phyloP scores from a whole-genome alignment of 1,140 invertebrate genomes.

The Prorops nasuta region DNA sequence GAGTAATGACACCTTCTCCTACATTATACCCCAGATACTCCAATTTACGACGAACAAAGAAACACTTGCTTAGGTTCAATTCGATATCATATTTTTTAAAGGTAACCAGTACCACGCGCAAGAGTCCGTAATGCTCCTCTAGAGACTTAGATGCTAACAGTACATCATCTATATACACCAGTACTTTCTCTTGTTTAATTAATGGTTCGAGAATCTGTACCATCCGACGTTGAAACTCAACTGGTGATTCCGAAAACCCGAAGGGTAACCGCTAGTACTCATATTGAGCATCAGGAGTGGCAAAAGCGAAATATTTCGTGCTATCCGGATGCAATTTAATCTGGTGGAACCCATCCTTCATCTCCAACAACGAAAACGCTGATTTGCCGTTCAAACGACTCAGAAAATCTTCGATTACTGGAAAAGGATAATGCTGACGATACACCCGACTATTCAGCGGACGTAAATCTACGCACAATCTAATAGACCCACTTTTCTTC shows the following conservation, averaged over 20 bases:
- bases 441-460: neutral
- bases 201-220: neutral
- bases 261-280: neutral
- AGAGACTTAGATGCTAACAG: neutral
- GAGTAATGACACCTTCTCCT: neutral
- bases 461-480: neutral
- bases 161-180: neutral
- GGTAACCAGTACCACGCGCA: neutral
- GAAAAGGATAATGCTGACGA: neutral
- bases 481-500: neutral
- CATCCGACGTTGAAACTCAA: neutral
- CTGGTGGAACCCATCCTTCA: neutral
- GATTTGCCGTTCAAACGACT: no score
- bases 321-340: neutral
- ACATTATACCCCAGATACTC: neutral
- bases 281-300: neutral
- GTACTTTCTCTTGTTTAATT: neutral
- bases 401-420: neutral
- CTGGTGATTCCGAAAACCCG: neutral
- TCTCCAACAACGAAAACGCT: no score
- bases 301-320: no score
- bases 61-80: neutral
- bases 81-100: neutral
- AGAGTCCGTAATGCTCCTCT: neutral
- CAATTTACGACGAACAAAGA: neutral